Conservation (phyloP, 2,888 invertebrate species). For the Priapulus caudatus region DNA sequence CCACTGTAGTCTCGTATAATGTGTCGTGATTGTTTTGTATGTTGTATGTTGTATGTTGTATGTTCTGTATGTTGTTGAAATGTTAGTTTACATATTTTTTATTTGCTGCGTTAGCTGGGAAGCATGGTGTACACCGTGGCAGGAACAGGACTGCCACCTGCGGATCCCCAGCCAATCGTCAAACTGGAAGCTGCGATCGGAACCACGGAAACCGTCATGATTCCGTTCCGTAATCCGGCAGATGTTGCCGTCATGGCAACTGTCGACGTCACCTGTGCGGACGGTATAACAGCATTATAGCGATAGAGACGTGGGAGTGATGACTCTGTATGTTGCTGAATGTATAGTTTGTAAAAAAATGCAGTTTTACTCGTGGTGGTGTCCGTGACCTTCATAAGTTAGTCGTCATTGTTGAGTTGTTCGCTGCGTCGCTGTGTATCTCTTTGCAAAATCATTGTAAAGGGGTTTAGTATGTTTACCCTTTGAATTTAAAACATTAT, state of each 20-base stretch:
- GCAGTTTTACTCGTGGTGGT: too few species aligned
- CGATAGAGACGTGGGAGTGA: too few species aligned
- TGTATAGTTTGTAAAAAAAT: too few species aligned
- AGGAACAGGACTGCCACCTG: conserved; percentile 34
- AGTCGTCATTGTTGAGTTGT: too few species aligned
- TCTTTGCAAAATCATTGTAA: too few species aligned
- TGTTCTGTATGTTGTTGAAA: neutral
- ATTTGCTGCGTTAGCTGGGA: conserved; percentile 27
- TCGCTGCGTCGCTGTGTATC: too few species aligned
- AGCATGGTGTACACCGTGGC: conserved; percentile 35
- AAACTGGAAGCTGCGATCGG: conserved; percentile 32
- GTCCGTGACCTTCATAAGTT: too few species aligned
- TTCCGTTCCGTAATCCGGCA: conserved; percentile 38
- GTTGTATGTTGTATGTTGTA: neutral
- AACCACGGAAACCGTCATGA: conserved; percentile 35
- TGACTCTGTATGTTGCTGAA: too few species aligned
- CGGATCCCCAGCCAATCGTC: conserved; percentile 34
- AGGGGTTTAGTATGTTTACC: too few species aligned
- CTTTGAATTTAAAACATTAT: too few species aligned
- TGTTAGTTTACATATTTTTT: conserved; percentile 2
- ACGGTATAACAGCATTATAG: too few species aligned
- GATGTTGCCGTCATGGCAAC: conserved; percentile 32
- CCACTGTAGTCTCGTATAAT: too few species aligned
- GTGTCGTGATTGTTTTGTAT: neutral
- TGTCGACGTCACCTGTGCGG: conserved; percentile 31